Evolutionary conservation across 1,140 invertebrate genomes (phyloP).

Genomic region (Andrena cerasifolii): DNA sequence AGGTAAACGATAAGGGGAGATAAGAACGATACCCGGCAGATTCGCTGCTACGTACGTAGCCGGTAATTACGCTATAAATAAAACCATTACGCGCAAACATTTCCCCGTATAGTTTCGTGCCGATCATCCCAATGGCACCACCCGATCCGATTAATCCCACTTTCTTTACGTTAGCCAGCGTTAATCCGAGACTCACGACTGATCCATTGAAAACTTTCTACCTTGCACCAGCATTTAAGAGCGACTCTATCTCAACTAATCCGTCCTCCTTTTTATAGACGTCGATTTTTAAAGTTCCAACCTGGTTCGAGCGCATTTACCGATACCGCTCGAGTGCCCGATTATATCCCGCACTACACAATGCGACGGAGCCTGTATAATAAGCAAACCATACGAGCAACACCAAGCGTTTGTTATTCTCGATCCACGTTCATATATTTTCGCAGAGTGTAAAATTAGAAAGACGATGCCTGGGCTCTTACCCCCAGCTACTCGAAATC

Average conservation of each 20-base stretch:
- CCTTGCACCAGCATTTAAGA: background rate
- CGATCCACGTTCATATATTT: too few relatives aligned
- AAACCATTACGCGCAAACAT: slow-evolving; percentile 16
- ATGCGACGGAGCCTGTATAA: background rate
- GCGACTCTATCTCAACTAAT: background rate
- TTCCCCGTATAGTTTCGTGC: slow-evolving; percentile 30
- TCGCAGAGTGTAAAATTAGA: too few relatives aligned
- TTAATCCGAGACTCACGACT: slow-evolving; percentile 15
- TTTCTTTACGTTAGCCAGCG: background rate
- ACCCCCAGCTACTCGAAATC: too few relatives aligned
- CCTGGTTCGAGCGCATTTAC: too few relatives aligned
- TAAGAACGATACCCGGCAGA: slow-evolving; percentile 25
- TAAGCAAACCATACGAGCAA: too few relatives aligned
- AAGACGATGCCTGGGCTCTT: too few relatives aligned
- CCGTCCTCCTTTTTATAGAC: background rate
- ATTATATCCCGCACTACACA: too few relatives aligned
- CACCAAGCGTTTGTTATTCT: too few relatives aligned
- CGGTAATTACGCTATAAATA: slow-evolving; percentile 37
- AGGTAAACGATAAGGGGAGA: slow-evolving; percentile 14
- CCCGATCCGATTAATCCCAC: slow-evolving; percentile 31
- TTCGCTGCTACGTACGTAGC: background rate
- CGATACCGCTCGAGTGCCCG: too few relatives aligned
- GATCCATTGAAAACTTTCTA: slow-evolving; percentile 37
- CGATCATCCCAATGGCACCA: slow-evolving; percentile 40
- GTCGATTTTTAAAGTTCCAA: background rate